Percentiles rank a stretch among this genome's conserved stretches.
These are phyloP conservation scores for Parazoanthus swiftii DNA, from an alignment of 92 coral and sea anemone species.

Conservation along the genomic window DNA sequence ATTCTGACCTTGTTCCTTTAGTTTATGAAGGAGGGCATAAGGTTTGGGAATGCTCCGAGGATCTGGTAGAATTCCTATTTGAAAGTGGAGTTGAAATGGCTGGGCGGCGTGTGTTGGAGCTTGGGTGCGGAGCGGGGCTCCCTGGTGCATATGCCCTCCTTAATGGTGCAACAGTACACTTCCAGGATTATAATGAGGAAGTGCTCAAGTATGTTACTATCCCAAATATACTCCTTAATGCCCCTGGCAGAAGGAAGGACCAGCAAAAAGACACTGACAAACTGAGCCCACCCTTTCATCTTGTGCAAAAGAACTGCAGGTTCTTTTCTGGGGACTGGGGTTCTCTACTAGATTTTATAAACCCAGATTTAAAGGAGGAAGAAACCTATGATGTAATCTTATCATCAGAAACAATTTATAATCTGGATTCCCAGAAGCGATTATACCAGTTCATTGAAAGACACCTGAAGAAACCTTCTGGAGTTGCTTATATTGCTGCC, in stretches of 20 bases:
- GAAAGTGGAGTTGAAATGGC: conserved; percentile 55
- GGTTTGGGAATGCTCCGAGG: conserved; percentile 93
- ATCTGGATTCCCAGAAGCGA: conserved; percentile 61
- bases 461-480: conserved; percentile 64
- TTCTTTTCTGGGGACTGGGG: conserved; percentile 95
- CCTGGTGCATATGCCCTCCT: conserved; percentile 83
- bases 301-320: conserved; percentile 48
- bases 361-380: conserved; percentile 46
- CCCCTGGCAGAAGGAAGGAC: conserved; percentile 17
- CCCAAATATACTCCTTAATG: conserved; percentile 78
- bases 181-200: conserved; percentile 94
- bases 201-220: conserved; percentile 81
- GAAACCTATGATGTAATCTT: conserved; percentile 77
- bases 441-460: conserved; percentile 67
- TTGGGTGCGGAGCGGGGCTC: conserved; percentile 93
- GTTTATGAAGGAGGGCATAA: conserved; percentile 96
- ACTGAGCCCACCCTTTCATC: background rate
- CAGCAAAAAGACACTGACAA: background rate
- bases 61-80: conserved; percentile 72
- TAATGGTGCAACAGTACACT: conserved; percentile 82
- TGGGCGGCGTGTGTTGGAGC: conserved; percentile 77
- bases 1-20: conserved; percentile 78
- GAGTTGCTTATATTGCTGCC: conserved; percentile 86
- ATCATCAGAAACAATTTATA: conserved; percentile 93
- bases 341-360: conserved; percentile 51